Evolutionary conservation across 2,113 vertebrate species (phyloP).

Genomic region (Rynchops niger): DNA sequence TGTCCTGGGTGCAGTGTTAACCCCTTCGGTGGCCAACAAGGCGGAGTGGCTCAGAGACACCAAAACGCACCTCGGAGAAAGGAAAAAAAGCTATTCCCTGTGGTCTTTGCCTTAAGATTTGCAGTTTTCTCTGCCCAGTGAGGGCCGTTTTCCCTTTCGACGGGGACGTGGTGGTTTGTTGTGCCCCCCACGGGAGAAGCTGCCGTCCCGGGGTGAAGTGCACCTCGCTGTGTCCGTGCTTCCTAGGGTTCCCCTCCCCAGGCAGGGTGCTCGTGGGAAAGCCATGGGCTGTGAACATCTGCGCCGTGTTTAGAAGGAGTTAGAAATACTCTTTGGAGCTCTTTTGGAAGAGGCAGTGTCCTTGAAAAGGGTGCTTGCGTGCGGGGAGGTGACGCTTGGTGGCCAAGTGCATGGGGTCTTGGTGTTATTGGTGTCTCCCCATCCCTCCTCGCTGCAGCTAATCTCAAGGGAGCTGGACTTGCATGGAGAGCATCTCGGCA

Average conservation of each 20-base stretch:
- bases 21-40: not conserved
- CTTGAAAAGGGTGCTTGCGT: accelerated
- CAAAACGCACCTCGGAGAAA: not conserved
- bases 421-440: accelerated
- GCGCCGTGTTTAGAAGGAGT: not conserved
- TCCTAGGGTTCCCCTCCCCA: not conserved
- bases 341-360: not conserved
- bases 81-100: accelerated
- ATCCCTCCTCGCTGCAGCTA: not conserved
- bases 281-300: not conserved
- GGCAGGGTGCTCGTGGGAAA: not conserved
- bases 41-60: not conserved
- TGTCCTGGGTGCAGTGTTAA: not conserved
- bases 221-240: not conserved
- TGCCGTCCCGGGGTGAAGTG: not conserved
- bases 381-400: not conserved
- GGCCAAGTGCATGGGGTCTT: accelerated
- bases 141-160: not conserved
- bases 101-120: not conserved
- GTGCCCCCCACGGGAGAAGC: not conserved
- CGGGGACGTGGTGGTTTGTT: not conserved
- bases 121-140: not conserved
- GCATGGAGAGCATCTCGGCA: not conserved
- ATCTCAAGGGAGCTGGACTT: not conserved
- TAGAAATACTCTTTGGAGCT: not conserved